A percentile compares a stretch with the other conserved stretches of the same genome.
Evolutionary conservation across 2,797 vertebrate species (phyloP).

Genomic region (Dicrostonyx torquatus): DNA sequence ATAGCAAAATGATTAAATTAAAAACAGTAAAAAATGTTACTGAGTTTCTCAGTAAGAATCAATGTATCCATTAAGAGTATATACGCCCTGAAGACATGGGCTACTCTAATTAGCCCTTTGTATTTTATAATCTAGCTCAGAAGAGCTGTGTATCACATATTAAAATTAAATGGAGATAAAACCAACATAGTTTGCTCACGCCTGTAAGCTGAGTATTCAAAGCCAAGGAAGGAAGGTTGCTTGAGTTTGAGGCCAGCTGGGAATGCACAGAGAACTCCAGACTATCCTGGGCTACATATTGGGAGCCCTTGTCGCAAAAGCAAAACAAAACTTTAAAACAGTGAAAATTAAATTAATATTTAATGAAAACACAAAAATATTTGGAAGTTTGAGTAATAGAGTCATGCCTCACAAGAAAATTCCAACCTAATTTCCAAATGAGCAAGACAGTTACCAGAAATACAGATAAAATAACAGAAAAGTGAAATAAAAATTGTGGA

Average conservation of each 20-base stretch:
- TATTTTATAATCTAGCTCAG: background rate
- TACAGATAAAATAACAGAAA: background rate
- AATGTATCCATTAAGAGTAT: background rate
- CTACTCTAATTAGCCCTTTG: background rate
- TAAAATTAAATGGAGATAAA: conserved; percentile 17
- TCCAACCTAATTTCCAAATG: conserved; percentile 8
- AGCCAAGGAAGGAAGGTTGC: background rate
- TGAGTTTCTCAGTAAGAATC: background rate
- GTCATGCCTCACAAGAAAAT: background rate
- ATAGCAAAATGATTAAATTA: background rate
- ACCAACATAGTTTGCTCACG: background rate
- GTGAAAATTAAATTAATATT: background rate
- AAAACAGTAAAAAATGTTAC: background rate
- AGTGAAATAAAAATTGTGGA: background rate
- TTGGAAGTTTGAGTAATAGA: background rate
- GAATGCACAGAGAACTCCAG: background rate
- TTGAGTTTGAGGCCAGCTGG: background rate
- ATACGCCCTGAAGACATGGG: background rate
- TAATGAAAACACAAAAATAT: background rate
- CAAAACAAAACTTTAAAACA: background rate
- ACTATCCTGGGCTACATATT: background rate
- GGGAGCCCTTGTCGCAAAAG: background rate
- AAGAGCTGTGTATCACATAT: background rate
- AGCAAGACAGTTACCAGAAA: conserved; percentile 31
- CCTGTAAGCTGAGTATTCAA: background rate